Percentiles rank a stretch among this genome's conserved stretches.
These are phyloP conservation scores for Nephrotoma guestfalica DNA, from an alignment of 2,888 invertebrate species.

Conservation along the genomic window DNA sequence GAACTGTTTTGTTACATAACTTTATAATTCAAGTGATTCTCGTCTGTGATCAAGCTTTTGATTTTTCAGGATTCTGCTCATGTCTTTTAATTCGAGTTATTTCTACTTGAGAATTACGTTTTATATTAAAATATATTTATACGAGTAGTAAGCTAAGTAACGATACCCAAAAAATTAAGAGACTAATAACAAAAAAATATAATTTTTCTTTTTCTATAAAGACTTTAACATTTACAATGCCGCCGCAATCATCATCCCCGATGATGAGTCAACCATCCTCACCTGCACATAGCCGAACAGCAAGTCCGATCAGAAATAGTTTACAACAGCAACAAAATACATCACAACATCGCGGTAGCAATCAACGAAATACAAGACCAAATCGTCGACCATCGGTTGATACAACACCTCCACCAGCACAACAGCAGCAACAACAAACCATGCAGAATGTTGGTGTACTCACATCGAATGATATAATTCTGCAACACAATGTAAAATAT, in stretches of 20 bases:
- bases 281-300: constrained; percentile 60
- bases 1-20: too few relatives aligned
- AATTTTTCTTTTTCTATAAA: not conserved
- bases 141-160: not conserved
- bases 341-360: constrained; percentile 19
- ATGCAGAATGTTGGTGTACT: constrained; percentile 10
- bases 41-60: too few relatives aligned
- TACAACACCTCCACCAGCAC: constrained; percentile 26
- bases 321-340: constrained; percentile 16
- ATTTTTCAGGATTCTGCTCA: too few relatives aligned
- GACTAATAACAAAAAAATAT: not conserved
- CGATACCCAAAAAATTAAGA: not conserved
- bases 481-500: constrained; percentile 22
- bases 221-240: constrained; percentile 15
- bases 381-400: constrained; percentile 29
- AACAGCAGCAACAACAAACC: not conserved
- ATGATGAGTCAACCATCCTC: constrained; percentile 59
- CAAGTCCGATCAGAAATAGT: constrained; percentile 42
- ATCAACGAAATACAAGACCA: constrained; percentile 21
- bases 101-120: too few relatives aligned
- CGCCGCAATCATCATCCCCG: constrained; percentile 48
- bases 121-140: not conserved
- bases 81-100: too few relatives aligned
- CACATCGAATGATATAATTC: constrained; percentile 19
- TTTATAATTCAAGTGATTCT: too few relatives aligned